These are phyloP conservation scores for Hydrophis major DNA, from an alignment of 2,797 vertebrate genomes.

Conservation along the genomic window DNA sequence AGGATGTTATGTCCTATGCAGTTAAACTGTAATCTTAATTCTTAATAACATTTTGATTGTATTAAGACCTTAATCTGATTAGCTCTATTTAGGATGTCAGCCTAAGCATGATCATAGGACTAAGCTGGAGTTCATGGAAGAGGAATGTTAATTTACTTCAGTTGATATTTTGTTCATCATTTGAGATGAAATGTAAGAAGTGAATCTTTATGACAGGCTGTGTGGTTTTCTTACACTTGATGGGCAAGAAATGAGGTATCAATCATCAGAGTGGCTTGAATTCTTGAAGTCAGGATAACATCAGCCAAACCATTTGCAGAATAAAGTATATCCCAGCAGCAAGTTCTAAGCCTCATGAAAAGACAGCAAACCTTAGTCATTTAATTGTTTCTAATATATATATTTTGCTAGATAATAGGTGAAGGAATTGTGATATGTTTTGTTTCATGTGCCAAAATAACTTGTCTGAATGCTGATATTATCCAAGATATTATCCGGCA, in stretches of 20 bases:
- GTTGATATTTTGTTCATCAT: not conserved
- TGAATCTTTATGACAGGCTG: not conserved
- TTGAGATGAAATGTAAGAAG: not conserved
- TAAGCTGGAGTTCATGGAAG: not conserved
- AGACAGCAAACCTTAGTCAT: not conserved
- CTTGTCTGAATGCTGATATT: not conserved
- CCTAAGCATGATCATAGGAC: not conserved
- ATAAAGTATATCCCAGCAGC: not conserved
- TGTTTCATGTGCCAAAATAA: not conserved
- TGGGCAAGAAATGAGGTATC: not conserved
- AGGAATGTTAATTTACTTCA: not conserved
- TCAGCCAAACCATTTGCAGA: not conserved
- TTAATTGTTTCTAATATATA: not conserved
- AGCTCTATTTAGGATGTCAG: not conserved
- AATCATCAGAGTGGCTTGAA: not conserved
- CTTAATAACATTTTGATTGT: constrained; percentile 1
- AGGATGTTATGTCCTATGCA: not conserved
- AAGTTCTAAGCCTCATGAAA: not conserved
- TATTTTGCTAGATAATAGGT: not conserved
- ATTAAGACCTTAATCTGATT: not conserved
- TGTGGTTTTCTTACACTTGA: not conserved
- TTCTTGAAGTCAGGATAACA: not conserved
- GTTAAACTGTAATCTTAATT: not conserved
- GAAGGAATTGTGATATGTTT: not conserved
- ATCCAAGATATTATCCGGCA: not conserved